Conservation (phyloP, 2,888 invertebrate genomes). For the Meloe dianella region DNA sequence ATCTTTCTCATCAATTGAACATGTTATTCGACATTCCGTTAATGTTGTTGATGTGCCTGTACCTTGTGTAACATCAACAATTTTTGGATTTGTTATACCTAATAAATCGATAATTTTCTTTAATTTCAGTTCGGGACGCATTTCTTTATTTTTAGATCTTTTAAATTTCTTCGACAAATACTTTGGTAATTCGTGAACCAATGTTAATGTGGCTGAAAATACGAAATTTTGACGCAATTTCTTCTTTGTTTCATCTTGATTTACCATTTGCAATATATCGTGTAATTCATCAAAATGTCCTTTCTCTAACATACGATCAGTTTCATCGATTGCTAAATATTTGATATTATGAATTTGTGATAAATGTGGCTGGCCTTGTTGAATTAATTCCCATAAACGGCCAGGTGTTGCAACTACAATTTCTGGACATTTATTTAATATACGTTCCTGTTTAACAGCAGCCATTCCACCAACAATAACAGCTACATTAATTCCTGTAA, state of each 20-base stretch:
- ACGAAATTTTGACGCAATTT: slow-evolving; percentile 87
- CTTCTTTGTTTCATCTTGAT: slow-evolving; percentile 68
- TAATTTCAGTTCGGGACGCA: slow-evolving; percentile 78
- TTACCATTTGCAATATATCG: slow-evolving; percentile 79
- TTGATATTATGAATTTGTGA: slow-evolving; percentile 73
- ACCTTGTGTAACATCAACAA: slow-evolving; percentile 87
- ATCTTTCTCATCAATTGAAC: slow-evolving; percentile 84
- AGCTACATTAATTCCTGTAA: slow-evolving; percentile 78
- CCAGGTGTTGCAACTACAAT: slow-evolving; percentile 98
- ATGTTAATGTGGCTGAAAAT: slow-evolving; percentile 95
- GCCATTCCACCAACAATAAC: slow-evolving; percentile 95
- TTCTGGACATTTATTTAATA: slow-evolving; percentile 84
- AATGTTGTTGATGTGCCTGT: slow-evolving; percentile 83
- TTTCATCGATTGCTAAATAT: slow-evolving; percentile 95
- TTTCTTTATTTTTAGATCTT: slow-evolving; percentile 65
- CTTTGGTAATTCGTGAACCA: slow-evolving; percentile 84
- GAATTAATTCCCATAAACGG: slow-evolving; percentile 91
- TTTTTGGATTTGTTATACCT: slow-evolving; percentile 87
- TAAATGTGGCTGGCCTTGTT: slow-evolving; percentile 78
- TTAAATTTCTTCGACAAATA: slow-evolving; percentile 69
- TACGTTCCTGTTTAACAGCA: slow-evolving; percentile 88
- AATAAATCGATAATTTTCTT: slow-evolving; percentile 78
- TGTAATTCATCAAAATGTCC: slow-evolving; percentile 95
- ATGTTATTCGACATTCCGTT: slow-evolving; percentile 83
- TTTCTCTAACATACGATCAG: slow-evolving; percentile 96